Conservation (phyloP, 2,797 vertebrate species). For the Champsocephalus esox region DNA sequence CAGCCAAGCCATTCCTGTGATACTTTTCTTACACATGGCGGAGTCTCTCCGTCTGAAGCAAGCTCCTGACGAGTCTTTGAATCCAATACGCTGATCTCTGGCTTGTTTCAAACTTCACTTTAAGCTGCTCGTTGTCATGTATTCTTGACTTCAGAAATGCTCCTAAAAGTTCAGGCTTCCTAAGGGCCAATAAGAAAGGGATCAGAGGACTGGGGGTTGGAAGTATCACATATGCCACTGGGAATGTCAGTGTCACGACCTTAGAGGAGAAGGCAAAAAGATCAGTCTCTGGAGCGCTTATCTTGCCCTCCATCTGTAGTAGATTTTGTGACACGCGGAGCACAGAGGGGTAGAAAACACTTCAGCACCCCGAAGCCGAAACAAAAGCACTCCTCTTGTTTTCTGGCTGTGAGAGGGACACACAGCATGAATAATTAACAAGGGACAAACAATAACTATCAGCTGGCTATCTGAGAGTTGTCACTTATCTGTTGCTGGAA, state of each 20-base stretch:
- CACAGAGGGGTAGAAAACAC: constrained; percentile 77
- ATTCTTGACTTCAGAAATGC: constrained; percentile 44
- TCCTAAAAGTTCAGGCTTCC: constrained; percentile 44
- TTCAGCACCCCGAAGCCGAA: constrained; percentile 52
- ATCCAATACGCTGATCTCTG: constrained; percentile 24
- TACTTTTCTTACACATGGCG: constrained; percentile 43
- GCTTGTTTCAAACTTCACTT: constrained; percentile 37
- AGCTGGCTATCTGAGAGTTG: constrained; percentile 50
- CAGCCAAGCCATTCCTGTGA: constrained; percentile 65
- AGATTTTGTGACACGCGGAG: constrained; percentile 81
- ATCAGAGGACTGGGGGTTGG: constrained; percentile 60
- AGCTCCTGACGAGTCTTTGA: constrained; percentile 22
- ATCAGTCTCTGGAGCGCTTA: constrained; percentile 77
- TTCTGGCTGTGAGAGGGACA: constrained; percentile 56
- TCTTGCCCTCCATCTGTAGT: constrained; percentile 83
- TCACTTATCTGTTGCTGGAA: constrained; percentile 50
- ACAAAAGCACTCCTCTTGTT: constrained; percentile 75
- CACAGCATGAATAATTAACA: constrained; percentile 77
- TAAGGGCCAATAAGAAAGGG: constrained; percentile 47
- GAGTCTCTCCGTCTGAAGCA: constrained; percentile 30
- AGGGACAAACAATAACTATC: constrained; percentile 66
- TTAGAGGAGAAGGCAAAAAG: constrained; percentile 76
- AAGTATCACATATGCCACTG: constrained; percentile 78
- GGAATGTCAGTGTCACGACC: constrained; percentile 87
- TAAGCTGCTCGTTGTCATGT: neutral